Conservation (phyloP, 2,797 vertebrate species). For the Peromyscus aztecus region DNA sequence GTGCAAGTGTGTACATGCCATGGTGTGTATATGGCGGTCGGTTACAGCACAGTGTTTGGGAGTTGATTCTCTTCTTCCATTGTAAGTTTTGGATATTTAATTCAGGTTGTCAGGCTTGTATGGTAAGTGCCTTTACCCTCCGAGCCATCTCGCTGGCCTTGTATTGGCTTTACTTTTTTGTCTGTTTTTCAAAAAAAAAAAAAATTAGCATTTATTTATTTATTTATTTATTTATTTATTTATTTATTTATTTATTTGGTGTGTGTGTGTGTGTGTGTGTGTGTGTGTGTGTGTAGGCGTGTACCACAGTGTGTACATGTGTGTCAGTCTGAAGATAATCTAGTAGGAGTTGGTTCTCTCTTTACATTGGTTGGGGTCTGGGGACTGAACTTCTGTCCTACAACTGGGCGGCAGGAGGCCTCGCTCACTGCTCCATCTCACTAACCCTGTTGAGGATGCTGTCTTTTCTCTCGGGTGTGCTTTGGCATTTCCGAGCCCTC, state of each 20-base stretch:
- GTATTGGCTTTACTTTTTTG: neutral
- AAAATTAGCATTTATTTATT: neutral
- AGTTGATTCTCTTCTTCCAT: neutral
- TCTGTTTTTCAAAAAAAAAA: neutral
- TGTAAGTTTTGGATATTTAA: neutral
- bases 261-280: neutral
- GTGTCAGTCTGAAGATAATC: neutral
- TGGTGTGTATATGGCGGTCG: neutral
- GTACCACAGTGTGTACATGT: neutral
- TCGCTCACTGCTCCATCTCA: neutral
- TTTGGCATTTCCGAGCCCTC: neutral
- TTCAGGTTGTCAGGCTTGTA: neutral
- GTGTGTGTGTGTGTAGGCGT: neutral
- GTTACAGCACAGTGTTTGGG: neutral
- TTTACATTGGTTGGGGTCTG: neutral
- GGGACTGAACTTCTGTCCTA: neutral
- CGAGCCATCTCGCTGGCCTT: neutral
- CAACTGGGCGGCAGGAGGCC: too few species aligned
- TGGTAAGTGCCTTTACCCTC: neutral
- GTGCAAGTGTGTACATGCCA: neutral
- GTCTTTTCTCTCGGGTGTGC: neutral
- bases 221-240: too few species aligned
- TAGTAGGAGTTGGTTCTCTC: neutral
- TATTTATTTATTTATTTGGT: too few species aligned
- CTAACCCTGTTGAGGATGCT: neutral